Evolutionary conservation across 2,888 invertebrate genomes (phyloP), one percentile per base, ranked within the genome.

Genomic region (Tyria jacobaeae): DNA sequence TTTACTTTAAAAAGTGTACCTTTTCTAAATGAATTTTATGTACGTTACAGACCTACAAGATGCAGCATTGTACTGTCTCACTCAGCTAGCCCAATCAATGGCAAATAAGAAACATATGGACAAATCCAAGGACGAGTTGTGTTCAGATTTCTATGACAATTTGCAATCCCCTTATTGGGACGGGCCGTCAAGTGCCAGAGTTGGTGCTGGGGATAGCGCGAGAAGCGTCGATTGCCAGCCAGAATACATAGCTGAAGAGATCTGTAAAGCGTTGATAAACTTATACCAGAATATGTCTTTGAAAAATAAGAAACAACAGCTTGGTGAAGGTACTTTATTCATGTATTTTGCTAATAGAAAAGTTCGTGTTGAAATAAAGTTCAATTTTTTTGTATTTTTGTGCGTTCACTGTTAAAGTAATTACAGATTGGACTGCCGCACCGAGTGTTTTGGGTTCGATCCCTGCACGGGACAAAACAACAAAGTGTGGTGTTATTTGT

Each of bases 201-300:
- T 68, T 21, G 78, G 81, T 3, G 79, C 75, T 0, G 89, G 86
- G 0, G 87, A 87, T 49, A 77, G 67, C 15, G 75, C 65, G 1
- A 74, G 72, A 12, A 76, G 52, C 39, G 60, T 73, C 1, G 87
- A 90, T 50, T 94, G 93, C 49, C 89, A 81, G 21, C 92, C 93
- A 0, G 92, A 91, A 58, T 92, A 85, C 56, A 78, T 91, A 70
- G 79, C 85, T 0, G 92, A 94, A 59, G 88, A 91, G 50, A 60
- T 89, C 35, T 89, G 89, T 63, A 89, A 88, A 76, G 71, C 81
- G 1, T 70, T 94, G 24, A 84, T 92, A 17, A 70, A 78, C 55
- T 65, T 87, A 3, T 91, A 88, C 61, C 84, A 81, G 62, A 84
- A 85, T 58, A 64, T 84, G 25, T 82, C 85, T 10, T 41, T 76